These are phyloP conservation scores for Lophotis ruficrista DNA, from an alignment of 2,113 vertebrate genomes.

Conservation along the genomic window DNA sequence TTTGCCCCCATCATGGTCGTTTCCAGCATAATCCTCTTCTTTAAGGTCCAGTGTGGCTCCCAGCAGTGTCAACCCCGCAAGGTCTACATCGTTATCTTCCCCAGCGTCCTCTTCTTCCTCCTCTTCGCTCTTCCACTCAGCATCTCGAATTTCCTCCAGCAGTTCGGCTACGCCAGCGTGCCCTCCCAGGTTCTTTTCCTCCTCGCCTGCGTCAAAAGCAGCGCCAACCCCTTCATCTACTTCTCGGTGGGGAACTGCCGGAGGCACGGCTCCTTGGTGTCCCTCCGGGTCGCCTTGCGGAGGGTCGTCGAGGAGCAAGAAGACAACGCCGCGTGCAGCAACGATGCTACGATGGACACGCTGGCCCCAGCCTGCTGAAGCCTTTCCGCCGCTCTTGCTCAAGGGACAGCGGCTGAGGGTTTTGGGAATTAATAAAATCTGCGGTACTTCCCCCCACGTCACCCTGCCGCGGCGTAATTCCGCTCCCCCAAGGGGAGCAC, in stretches of 20 bases:
- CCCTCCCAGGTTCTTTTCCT: background rate
- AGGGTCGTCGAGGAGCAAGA: background rate
- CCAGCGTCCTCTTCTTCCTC: constrained; percentile 16
- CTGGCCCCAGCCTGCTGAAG: background rate
- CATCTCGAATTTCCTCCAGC: background rate
- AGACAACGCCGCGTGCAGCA: accelerated
- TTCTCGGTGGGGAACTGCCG: background rate
- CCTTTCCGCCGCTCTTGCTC: background rate
- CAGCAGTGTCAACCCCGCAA: background rate
- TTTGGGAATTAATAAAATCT: too few relatives aligned
- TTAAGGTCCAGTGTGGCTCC: constrained; percentile 54
- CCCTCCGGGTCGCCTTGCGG: background rate
- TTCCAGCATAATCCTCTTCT: constrained; percentile 23
- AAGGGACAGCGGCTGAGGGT: background rate
- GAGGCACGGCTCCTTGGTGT: background rate
- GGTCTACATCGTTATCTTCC: background rate
- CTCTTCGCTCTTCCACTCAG: background rate
- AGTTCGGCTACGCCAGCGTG: accelerated
- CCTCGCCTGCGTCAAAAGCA: constrained; percentile 29
- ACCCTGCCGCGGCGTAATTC: accelerated
- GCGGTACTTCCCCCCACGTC: background rate
- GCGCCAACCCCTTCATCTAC: constrained; percentile 40
- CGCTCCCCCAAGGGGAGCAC: too few relatives aligned
- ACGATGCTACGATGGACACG: accelerated
- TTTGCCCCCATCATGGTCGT: constrained; percentile 62